Percentiles rank a stretch among this genome's conserved stretches.
These are phyloP conservation scores for Agrochola circellaris DNA, from an alignment of 2,888 invertebrate genomes.

Conservation along the genomic window DNA sequence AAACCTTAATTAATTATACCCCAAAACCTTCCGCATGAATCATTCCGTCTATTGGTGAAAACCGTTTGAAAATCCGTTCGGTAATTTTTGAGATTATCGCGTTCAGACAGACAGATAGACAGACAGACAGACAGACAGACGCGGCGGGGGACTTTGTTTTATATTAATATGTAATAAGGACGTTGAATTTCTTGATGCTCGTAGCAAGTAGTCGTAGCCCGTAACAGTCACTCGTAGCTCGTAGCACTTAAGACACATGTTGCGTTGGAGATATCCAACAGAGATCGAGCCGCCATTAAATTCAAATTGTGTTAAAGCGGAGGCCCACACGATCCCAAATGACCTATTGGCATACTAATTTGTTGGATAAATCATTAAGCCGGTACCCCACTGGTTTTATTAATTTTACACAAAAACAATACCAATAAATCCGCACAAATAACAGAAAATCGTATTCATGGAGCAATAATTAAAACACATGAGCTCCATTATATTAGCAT, in stretches of 20 bases:
- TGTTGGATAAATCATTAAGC: constrained; percentile 3
- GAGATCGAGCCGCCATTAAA: neutral
- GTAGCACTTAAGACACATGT: constrained; percentile 12
- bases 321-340: neutral
- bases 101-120: too few relatives aligned
- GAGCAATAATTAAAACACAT: constrained; percentile 32
- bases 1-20: too few relatives aligned
- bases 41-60: too few relatives aligned
- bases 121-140: too few relatives aligned
- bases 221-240: neutral
- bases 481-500: constrained; percentile 43
- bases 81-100: too few relatives aligned
- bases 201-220: neutral
- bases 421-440: constrained; percentile 12
- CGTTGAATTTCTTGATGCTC: neutral
- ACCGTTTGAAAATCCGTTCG: too few relatives aligned
- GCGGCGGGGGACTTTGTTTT: too few relatives aligned
- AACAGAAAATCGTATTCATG: constrained; percentile 5
- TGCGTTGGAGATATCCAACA: constrained; percentile 8
- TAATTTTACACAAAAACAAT: constrained; percentile 13
- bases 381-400: constrained; percentile 3
- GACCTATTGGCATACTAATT: neutral
- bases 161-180: too few relatives aligned
- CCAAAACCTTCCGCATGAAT: too few relatives aligned
- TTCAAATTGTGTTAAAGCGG: neutral